Evolutionary conservation across 2,113 vertebrate genomes (phyloP).

Genomic region (Andinoacara biseriatus): DNA sequence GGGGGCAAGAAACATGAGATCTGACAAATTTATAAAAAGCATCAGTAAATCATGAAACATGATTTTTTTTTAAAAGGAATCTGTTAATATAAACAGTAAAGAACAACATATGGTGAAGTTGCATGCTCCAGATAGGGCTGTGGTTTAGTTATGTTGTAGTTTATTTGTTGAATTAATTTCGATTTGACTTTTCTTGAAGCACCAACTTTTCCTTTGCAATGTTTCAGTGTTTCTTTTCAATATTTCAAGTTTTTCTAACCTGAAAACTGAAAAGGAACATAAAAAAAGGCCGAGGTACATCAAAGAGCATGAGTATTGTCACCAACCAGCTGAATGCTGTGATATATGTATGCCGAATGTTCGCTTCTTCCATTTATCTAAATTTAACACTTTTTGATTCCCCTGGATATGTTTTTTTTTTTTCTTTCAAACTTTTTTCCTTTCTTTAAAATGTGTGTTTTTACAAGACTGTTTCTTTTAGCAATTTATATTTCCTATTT

Average conservation of each 20-base stretch:
- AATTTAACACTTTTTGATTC: neutral
- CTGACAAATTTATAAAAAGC: neutral
- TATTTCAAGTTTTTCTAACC: neutral
- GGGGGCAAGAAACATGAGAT: neutral
- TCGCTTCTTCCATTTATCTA: neutral
- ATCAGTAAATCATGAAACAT: neutral
- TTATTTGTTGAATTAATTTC: too few relatives aligned
- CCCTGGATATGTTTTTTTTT: neutral
- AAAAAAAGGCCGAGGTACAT: neutral
- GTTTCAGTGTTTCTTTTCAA: neutral
- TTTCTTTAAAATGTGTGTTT: neutral
- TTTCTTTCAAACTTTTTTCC: neutral
- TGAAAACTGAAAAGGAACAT: neutral
- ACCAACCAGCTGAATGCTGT: neutral
- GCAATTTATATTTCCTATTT: neutral
- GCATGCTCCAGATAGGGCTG: neutral
- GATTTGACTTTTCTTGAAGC: neutral
- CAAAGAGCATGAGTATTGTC: neutral
- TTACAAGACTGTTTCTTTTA: constrained; percentile 4
- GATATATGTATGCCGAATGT: neutral
- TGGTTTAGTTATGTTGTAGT: too few relatives aligned
- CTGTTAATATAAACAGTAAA: neutral
- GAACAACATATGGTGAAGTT: neutral
- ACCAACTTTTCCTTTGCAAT: neutral
- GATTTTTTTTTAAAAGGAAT: neutral